These are phyloP conservation scores for Acanthaster planci DNA, from an alignment of 35 echinoderm and acorn worm genomes.

Conservation along the genomic window DNA sequence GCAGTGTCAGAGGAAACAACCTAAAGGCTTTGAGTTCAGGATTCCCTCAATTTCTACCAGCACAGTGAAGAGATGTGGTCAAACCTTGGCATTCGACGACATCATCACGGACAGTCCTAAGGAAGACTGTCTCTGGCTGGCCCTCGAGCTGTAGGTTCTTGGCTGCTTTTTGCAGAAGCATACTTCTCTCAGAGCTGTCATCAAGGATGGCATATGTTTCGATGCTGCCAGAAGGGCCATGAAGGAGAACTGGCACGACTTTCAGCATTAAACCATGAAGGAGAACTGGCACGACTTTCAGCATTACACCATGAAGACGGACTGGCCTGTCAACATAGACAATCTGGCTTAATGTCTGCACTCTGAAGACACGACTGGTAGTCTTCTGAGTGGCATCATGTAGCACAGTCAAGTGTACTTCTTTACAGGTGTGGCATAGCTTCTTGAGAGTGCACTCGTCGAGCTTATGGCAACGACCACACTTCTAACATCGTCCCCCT, in stretches of 20 bases:
- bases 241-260: no score
- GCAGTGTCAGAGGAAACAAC: no score
- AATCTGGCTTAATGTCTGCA: neutral
- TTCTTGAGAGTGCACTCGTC: slow-evolving; percentile 31
- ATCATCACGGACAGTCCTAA: slow-evolving; percentile 25
- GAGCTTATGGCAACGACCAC: neutral
- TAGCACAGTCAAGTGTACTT: slow-evolving; percentile 29
- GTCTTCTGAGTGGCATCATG: slow-evolving; percentile 9
- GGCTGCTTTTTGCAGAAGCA: slow-evolving; percentile 32
- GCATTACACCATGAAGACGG: neutral
- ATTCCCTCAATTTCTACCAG: neutral
- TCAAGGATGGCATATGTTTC: no score
- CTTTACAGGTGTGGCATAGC: no score
- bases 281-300: no score
- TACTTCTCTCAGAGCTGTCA: slow-evolving; percentile 53
- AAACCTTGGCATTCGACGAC: no score
- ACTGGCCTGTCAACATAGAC: no score
- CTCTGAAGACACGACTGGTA: neutral
- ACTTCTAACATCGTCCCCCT: no score
- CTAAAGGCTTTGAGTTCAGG: no score
- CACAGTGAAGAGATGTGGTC: neutral
- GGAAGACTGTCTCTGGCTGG: no score
- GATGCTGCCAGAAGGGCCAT: no score
- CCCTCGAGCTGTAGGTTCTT: slow-evolving; percentile 4
- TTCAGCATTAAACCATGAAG: no score